Evolutionary conservation across 2,888 invertebrate genomes (phyloP).

Genomic region (Athalia cordata): DNA sequence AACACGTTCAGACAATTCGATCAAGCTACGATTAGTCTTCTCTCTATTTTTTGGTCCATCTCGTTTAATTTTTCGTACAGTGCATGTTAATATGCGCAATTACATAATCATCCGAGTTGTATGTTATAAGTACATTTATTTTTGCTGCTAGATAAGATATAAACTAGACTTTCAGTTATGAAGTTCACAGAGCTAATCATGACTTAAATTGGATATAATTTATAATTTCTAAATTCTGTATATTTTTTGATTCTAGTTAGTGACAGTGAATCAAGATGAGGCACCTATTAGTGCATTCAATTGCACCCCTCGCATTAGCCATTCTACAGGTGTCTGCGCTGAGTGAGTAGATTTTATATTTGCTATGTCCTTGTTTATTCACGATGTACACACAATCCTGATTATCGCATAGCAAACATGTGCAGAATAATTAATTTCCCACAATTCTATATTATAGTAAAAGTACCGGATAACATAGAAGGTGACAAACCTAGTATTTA

Average conservation of each 20-base stretch:
- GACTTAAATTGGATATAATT: neutral
- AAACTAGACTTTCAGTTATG: no score
- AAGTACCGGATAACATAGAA: slow-evolving; percentile 62
- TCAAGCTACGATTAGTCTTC: no score
- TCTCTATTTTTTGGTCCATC: no score
- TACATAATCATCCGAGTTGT: no score
- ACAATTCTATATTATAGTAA: slow-evolving; percentile 62
- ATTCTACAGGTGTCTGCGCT: slow-evolving; percentile 62
- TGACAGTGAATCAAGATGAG: slow-evolving; percentile 52
- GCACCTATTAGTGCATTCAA: slow-evolving; percentile 58
- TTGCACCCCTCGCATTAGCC: slow-evolving; percentile 56
- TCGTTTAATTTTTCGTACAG: no score
- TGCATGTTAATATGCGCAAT: no score
- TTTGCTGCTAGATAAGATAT: no score
- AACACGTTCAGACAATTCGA: no score
- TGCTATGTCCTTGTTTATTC: neutral
- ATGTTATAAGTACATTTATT: no score
- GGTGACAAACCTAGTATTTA: slow-evolving; percentile 56
- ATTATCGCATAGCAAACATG: slow-evolving; percentile 13
- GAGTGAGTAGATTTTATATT: slow-evolving; percentile 61
- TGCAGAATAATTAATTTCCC: slow-evolving; percentile 33
- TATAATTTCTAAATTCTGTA: slow-evolving; percentile 31
- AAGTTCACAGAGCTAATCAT: no score
- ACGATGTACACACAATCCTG: slow-evolving; percentile 43
- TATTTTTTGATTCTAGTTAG: slow-evolving; percentile 54